phyloP scores from a whole-genome alignment of 1,140 invertebrate species.

The Neoseiulus cucumeris region DNA sequence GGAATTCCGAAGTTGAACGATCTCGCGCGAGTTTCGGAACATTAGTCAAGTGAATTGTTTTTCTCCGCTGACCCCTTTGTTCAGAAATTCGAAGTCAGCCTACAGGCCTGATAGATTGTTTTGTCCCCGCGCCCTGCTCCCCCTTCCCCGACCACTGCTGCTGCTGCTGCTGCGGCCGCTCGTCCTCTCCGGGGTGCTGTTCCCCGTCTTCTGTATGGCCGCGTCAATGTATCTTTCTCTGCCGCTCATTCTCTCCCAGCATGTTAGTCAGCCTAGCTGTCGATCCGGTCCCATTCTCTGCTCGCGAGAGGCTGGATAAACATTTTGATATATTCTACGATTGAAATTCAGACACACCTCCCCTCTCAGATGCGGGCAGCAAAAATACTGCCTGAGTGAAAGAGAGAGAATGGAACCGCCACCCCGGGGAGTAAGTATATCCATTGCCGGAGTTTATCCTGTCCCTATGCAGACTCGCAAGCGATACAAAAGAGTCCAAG shows the following conservation, averaged over 20 bases:
- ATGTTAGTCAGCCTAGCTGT: not conserved
- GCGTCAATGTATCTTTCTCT: not conserved
- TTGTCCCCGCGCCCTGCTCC: no score
- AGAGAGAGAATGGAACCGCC: not conserved
- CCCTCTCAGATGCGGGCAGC: no score
- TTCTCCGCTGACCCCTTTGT: no score
- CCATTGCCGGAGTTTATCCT: no score
- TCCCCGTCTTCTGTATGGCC: not conserved
- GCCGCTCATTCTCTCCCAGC: not conserved
- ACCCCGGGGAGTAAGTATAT: no score
- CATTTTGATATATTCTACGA: slow-evolving; percentile 11
- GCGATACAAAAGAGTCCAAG: no score
- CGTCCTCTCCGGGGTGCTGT: not conserved
- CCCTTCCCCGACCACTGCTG: not conserved
- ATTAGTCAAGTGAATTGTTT: no score
- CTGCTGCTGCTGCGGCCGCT: not conserved
- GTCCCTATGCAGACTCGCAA: no score
- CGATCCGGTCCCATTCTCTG: not conserved
- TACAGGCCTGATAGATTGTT: no score
- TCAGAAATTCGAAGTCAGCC: no score
- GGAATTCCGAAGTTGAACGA: no score
- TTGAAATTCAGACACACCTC: not conserved
- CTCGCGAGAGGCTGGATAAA: slow-evolving; percentile 1
- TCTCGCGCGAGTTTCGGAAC: no score
- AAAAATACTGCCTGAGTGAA: not conserved